Evolutionary conservation across 2,113 vertebrate species (phyloP).

Genomic region (Clarias macrocephalus): DNA sequence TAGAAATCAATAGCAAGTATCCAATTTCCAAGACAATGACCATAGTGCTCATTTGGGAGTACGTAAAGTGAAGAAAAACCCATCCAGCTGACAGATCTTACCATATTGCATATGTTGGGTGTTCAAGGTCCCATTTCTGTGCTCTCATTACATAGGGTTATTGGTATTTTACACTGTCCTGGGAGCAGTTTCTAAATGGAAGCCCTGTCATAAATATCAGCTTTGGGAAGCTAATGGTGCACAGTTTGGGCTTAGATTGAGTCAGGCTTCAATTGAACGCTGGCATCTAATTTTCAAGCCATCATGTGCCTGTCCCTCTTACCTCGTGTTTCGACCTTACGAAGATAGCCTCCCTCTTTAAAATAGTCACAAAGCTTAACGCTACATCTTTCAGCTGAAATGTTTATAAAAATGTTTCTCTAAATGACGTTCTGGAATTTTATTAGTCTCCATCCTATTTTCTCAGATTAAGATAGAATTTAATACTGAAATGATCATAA

Average conservation of each 20-base stretch:
- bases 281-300: slow-evolving; percentile 15
- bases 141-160: slow-evolving; percentile 13
- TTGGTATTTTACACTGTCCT: slow-evolving; percentile 18
- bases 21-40: slow-evolving; percentile 5
- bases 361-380: neutral
- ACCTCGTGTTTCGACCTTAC: neutral
- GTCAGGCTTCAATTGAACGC: slow-evolving; percentile 16
- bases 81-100: slow-evolving; percentile 3
- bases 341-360: neutral
- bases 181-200: slow-evolving; percentile 26
- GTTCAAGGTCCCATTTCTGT: slow-evolving; percentile 9
- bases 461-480: neutral
- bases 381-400: neutral
- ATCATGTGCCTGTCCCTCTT: slow-evolving; percentile 8
- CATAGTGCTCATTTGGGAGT: slow-evolving; percentile 14
- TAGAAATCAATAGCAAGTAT: slow-evolving; percentile 5
- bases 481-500: neutral
- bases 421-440: neutral
- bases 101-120: slow-evolving; percentile 13
- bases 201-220: slow-evolving; percentile 20
- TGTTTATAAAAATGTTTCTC: slow-evolving; percentile 3
- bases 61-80: neutral
- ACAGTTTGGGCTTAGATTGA: slow-evolving; percentile 11
- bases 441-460: too few species aligned
- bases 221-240: slow-evolving; percentile 27